A percentile compares a stretch with the other conserved stretches of the same genome.
Conservation (phyloP, 2,113 vertebrate genomes). For the Garra rufa region DNA sequence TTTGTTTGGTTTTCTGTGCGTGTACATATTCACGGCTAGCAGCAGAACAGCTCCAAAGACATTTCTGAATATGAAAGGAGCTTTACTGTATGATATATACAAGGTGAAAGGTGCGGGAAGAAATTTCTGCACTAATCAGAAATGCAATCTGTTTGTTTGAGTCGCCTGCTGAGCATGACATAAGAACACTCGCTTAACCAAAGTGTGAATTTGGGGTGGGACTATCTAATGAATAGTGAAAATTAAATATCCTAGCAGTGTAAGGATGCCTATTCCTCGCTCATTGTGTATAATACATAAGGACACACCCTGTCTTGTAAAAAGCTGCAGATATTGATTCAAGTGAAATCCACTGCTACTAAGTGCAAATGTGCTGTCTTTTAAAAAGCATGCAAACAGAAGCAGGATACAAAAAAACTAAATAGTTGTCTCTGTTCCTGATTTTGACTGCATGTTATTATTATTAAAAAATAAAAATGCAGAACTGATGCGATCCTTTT, state of each 20-base stretch:
- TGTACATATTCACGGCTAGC: neutral
- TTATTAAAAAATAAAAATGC: too few relatives aligned
- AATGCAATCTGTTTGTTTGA: neutral
- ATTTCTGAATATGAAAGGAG: neutral
- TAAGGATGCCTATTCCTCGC: neutral
- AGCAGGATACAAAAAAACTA: neutral
- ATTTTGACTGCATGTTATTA: neutral
- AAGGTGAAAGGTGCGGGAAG: neutral
- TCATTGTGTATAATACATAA: neutral
- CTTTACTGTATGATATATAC: neutral
- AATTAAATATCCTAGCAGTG: too few relatives aligned
- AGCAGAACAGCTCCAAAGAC: neutral
- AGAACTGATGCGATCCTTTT: too few relatives aligned
- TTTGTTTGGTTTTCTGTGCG: neutral
- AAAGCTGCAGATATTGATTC: slow-evolving; percentile 1
- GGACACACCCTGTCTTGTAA: neutral
- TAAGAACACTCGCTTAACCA: neutral
- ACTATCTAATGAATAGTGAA: too few relatives aligned
- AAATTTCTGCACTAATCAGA: neutral
- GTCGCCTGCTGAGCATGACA: neutral
- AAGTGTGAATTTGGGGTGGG: neutral
- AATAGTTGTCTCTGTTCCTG: neutral
- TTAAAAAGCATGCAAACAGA: slow-evolving; percentile 5
- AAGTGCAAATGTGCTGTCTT: slow-evolving; percentile 1
- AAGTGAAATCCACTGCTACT: neutral